A percentile compares a stretch with the other conserved stretches of the same genome.
These are phyloP conservation scores for Amphipyra tragopoginis DNA, from an alignment of 2,888 invertebrate genomes.

Conservation along the genomic window DNA sequence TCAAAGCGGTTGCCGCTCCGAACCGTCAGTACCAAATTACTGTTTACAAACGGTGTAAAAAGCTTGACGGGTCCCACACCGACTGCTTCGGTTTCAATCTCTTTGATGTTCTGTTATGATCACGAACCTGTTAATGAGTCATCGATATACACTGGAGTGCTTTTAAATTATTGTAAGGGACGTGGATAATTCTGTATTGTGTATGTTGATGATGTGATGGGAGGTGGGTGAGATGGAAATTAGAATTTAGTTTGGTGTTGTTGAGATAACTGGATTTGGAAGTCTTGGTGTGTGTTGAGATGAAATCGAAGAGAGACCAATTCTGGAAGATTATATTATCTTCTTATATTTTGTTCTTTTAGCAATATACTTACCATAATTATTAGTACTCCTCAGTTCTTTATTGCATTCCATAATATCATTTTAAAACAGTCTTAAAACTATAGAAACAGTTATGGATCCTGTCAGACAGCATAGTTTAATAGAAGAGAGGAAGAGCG, in stretches of 20 bases:
- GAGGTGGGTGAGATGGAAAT: slow-evolving; percentile 48
- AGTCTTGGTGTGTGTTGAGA: background rate
- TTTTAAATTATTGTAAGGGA: slow-evolving; percentile 65
- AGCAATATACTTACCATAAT: no score
- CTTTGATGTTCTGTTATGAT: slow-evolving; percentile 70
- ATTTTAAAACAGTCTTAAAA: no score
- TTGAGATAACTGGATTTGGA: slow-evolving; percentile 23
- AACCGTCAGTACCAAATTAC: slow-evolving; percentile 76
- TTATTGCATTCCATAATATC: no score
- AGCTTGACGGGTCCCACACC: slow-evolving; percentile 79
- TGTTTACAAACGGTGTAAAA: slow-evolving; percentile 82
- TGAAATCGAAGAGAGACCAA: background rate
- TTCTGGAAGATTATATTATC: no score
- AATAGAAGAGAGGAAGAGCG: no score
- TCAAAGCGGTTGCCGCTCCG: slow-evolving; percentile 73
- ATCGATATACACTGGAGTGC: slow-evolving; percentile 63
- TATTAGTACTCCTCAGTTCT: no score
- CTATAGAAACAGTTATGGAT: no score
- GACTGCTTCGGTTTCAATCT: slow-evolving; percentile 62
- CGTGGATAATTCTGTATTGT: slow-evolving; percentile 57
- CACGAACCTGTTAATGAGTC: slow-evolving; percentile 69
- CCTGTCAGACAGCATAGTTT: no score
- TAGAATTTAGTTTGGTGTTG: slow-evolving; percentile 44
- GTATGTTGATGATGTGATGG: slow-evolving; percentile 47
- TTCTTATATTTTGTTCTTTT: no score